Evolutionary conservation across 1,140 invertebrate genomes (phyloP).

Genomic region (Apis mellifera): Amel_HAv3.1 CM009935.2:2994501-2995000

Average conservation of each 20-base stretch:
- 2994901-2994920: constrained; percentile 63
- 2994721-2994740: constrained; percentile 60
- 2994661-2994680: constrained; percentile 57
- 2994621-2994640: constrained; percentile 1
- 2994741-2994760: constrained; percentile 58
- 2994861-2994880: constrained; percentile 48
- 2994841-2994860: constrained; percentile 70
- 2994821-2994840: constrained; percentile 69
- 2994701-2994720: constrained; percentile 64
- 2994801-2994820: constrained; percentile 59
- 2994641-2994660: constrained; percentile 1
- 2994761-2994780: constrained; percentile 52
- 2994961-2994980: constrained; percentile 3
- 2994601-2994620: neutral
- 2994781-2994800: constrained; percentile 58
- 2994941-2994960: constrained; percentile 58
- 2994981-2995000: constrained; percentile 56
- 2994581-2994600: constrained; percentile 12
- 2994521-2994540: constrained; percentile 86
- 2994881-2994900: constrained; percentile 40
- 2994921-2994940: constrained; percentile 65
- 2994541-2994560: constrained; percentile 12
- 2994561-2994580: neutral
- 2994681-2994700: constrained; percentile 72
- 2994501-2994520: constrained; percentile 98